These are phyloP conservation scores for Rattus rattus DNA, from an alignment of 2,113 vertebrate genomes.

Conservation along the genomic window DNA sequence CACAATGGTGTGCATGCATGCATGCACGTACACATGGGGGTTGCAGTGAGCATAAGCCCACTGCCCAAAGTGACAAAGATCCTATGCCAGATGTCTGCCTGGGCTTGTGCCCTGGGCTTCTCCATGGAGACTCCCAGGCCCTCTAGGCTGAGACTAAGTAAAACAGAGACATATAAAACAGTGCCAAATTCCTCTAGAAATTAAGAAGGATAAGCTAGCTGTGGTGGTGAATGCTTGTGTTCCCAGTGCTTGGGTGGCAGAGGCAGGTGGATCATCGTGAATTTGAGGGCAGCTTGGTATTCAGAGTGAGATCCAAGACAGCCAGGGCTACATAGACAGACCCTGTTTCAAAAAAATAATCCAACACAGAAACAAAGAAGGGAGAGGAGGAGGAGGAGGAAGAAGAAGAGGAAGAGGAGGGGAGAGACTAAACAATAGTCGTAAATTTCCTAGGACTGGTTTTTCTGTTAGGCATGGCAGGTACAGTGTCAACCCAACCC, in stretches of 20 bases:
- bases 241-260: background rate
- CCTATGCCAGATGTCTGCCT: background rate
- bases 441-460: background rate
- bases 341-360: background rate
- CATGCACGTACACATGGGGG: background rate
- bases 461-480: background rate
- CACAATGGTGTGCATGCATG: background rate
- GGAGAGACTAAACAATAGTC: background rate
- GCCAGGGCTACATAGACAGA: background rate
- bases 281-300: background rate
- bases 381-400: background rate
- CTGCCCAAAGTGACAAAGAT: background rate
- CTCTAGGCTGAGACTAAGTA: background rate
- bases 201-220: background rate
- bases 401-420: no score
- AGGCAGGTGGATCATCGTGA: background rate
- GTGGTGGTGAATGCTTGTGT: background rate
- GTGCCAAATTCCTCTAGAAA: background rate
- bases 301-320: background rate
- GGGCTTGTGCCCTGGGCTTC: background rate
- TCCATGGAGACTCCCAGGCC: background rate
- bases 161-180: background rate
- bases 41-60: background rate
- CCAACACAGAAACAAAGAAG: background rate
- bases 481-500: background rate